phyloP scores from a whole-genome alignment of 1,140 invertebrate genomes.

The Macrocentrus cingulum region DNA sequence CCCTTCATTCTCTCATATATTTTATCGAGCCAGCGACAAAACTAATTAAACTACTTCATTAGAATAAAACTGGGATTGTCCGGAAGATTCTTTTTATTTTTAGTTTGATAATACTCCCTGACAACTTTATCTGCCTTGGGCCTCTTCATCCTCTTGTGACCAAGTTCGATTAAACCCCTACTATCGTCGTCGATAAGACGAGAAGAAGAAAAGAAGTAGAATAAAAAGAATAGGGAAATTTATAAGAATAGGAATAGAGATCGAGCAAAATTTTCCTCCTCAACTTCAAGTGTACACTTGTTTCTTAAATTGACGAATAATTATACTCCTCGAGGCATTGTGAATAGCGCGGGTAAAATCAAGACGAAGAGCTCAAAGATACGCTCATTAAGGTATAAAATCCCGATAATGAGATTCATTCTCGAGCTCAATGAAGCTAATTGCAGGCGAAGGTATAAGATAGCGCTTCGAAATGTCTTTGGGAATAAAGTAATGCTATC shows the following conservation, averaged over 20 bases:
- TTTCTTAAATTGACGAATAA: slow-evolving; percentile 2
- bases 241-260: no score
- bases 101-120: slow-evolving; percentile 11
- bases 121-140: slow-evolving; percentile 1
- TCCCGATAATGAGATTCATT: slow-evolving; percentile 22
- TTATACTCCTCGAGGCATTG: no score
- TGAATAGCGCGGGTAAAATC: neutral
- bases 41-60: slow-evolving; percentile 27
- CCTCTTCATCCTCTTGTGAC: neutral
- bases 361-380: neutral
- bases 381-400: neutral
- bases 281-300: neutral
- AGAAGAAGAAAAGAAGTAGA: neutral
- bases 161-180: neutral
- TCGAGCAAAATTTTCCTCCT: neutral
- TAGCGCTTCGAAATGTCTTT: neutral
- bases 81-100: neutral
- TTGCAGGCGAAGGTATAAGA: slow-evolving; percentile 26
- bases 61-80: slow-evolving; percentile 17
- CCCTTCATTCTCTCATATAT: neutral
- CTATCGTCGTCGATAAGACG: neutral
- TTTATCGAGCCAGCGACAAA: slow-evolving; percentile 13
- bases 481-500: neutral
- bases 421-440: slow-evolving; percentile 17
- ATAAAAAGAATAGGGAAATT: no score